Evolutionary conservation across 2,888 invertebrate genomes (phyloP), one percentile per base, ranked within the genome.

Genomic region (Prenolepis imparis): DNA sequence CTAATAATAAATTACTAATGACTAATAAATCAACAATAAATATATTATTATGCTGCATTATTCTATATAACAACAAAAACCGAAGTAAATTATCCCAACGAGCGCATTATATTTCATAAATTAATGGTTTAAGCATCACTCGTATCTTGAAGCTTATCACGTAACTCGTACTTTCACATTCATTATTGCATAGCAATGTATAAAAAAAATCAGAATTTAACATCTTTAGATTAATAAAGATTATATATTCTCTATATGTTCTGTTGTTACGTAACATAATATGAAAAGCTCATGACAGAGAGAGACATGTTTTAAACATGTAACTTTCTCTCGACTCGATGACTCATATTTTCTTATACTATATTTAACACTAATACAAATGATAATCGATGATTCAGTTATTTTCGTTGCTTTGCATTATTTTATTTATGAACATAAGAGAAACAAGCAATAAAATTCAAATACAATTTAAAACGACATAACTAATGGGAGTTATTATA

Each of bases 211-310:
- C 21, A 9, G 41, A 18, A n/a, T 41, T 41, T 66, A 15, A 66
- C n/a, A n/a, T 68, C 52, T 48, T 48, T 48, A 32, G 52, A 18
- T 68, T 68, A 68, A 68, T 52, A 48, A 68, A 68, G n/a, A 52
- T 28, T 68, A 52, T 48, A 52, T 48, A n/a, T n/a, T 32, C 15
- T n/a, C 48, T 48, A 48, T n/a, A 48, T 48, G n/a, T 68, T 21
- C 28, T 18, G 28, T 67, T n/a, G 52, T 67, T 68, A 28, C 21
- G 11, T 48, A 52, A 52, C 48, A 52, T n/a, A 32, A 68, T n/a
- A 48, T 32, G 32, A 68, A 28, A 32, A 28, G 1, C 52, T 68
- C 32, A 52, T 68, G 32, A 48, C 48, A 67, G 67, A 32, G 68
- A 32, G 48, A 68, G 28, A 52, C 68, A n/a, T 32, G 32, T 68